phyloP scores from a whole-genome alignment of 2,797 vertebrate species.

The Vipera ursinii region DNA sequence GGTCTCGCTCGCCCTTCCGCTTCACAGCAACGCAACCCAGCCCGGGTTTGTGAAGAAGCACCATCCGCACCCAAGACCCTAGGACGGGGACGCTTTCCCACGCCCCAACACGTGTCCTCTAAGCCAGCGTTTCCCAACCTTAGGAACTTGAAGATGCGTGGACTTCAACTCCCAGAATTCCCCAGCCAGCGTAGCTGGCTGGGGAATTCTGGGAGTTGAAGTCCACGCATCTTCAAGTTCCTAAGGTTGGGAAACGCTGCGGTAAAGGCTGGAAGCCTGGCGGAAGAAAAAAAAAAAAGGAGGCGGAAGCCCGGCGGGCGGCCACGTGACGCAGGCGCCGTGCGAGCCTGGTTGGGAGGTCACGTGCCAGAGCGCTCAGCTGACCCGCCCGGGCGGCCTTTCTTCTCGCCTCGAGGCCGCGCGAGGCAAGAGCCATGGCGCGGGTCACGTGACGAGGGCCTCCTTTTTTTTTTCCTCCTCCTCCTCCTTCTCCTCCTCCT shows the following conservation, averaged over 20 bases:
- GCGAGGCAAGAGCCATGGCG: not conserved
- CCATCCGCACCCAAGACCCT: not conserved
- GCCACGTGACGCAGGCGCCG: conserved; percentile 3
- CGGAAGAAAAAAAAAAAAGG: not conserved
- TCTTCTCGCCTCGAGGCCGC: no score
- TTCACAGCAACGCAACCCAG: accelerated
- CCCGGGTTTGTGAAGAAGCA: no score
- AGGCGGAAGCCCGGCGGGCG: not conserved
- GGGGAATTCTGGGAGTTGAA: no score
- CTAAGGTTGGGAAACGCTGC: no score
- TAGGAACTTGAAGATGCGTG: no score
- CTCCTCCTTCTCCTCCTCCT: no score
- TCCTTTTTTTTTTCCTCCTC: accelerated
- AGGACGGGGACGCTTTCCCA: not conserved
- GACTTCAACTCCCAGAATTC: no score
- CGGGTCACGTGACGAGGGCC: not conserved
- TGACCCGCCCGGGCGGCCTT: not conserved
- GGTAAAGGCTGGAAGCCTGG: not conserved
- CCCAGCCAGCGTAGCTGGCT: no score
- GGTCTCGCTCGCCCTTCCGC: not conserved
- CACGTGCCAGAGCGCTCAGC: not conserved
- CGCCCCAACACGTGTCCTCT: not conserved
- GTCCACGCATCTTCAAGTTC: no score
- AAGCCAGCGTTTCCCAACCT: no score
- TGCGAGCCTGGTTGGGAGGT: not conserved